Conservation (phyloP, 2,888 invertebrate genomes). For the Linnaemya vulpina region DNA sequence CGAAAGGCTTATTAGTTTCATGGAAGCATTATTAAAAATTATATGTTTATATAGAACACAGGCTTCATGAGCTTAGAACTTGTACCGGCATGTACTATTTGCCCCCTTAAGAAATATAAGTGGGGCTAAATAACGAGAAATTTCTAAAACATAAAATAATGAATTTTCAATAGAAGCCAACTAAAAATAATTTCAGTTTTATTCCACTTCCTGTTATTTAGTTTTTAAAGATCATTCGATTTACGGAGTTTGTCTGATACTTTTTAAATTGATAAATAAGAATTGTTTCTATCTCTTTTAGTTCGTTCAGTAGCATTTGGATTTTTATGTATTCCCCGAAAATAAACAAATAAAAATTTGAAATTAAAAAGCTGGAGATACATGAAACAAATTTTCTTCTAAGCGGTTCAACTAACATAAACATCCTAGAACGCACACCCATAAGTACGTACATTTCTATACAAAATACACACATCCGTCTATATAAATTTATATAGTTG, state of each 20-base stretch:
- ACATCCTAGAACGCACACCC: constrained; percentile 37
- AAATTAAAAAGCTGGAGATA: constrained; percentile 45
- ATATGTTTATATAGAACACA: too few species aligned
- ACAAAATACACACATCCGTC: constrained; percentile 4
- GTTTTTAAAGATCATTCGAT: background rate
- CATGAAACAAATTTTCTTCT: constrained; percentile 50
- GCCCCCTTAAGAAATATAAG: too few species aligned
- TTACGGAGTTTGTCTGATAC: background rate
- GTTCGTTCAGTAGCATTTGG: constrained; percentile 11
- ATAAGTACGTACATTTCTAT: background rate
- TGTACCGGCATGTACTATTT: too few species aligned
- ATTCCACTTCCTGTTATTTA: too few species aligned
- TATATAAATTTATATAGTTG: background rate
- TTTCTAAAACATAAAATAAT: background rate
- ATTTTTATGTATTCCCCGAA: constrained; percentile 15
- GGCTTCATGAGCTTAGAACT: too few species aligned
- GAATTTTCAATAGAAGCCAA: too few species aligned
- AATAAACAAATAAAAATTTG: constrained; percentile 42
- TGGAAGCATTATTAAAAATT: too few species aligned
- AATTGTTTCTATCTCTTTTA: constrained; percentile 7
- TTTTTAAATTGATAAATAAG: background rate
- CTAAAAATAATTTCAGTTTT: too few species aligned
- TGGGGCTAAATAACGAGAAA: too few species aligned
- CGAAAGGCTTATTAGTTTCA: too few species aligned
- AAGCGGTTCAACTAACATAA: constrained; percentile 34